These are phyloP conservation scores for Eurypyga helias DNA, from an alignment of 2,113 vertebrate genomes.

Conservation along the genomic window DNA sequence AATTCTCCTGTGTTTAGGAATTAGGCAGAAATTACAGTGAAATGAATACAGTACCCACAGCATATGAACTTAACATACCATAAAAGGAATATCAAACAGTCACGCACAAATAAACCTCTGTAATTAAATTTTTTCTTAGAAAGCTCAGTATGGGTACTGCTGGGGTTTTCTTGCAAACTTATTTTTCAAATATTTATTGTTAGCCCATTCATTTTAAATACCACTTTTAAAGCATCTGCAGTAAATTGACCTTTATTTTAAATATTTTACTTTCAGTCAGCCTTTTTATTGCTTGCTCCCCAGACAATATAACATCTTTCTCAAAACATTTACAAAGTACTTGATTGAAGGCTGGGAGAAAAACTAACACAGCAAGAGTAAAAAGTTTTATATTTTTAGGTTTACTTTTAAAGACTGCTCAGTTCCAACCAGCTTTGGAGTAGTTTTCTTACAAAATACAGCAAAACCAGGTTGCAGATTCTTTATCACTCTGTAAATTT, in stretches of 20 bases:
- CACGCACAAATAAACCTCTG: slow-evolving; percentile 13
- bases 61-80: neutral
- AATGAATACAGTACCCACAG: neutral
- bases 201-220: neutral
- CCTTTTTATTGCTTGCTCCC: neutral
- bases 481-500: neutral
- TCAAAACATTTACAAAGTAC: neutral
- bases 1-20: neutral
- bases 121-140: neutral
- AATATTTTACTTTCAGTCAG: neutral
- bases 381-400: neutral
- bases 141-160: neutral
- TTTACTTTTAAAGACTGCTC: neutral
- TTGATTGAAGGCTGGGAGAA: neutral
- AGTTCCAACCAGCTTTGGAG: neutral
- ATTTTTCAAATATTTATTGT: slow-evolving; percentile 22
- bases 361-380: neutral
- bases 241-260: neutral
- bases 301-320: neutral
- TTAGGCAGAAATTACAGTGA: slow-evolving; percentile 11
- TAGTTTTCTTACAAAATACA: neutral
- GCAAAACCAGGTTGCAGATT: neutral
- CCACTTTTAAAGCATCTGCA: neutral
- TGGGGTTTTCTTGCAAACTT: neutral
- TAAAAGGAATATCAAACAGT: neutral